Evolutionary conservation across 2,113 vertebrate genomes (phyloP), one percentile per base, ranked within the genome.

Genomic region (Cricetomys ansorgei): DNA sequence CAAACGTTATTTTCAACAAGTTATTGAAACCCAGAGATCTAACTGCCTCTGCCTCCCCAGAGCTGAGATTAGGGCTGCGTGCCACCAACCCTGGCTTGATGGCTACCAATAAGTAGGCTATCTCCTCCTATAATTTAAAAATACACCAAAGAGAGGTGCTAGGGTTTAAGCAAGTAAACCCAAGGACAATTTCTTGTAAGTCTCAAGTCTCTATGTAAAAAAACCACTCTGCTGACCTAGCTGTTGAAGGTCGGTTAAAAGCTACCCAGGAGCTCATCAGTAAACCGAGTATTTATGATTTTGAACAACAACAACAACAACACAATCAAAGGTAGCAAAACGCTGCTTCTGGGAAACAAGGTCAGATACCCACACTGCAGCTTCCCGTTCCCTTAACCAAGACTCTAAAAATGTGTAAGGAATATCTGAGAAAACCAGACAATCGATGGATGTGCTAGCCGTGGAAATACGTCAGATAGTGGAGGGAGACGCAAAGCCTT

Each of bases 231-330:
- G 53, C 4, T 55, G 37, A 89, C 23, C 21, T 67, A 62, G 27
- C 37, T 91, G 95, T 94, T 55, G 50, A 86, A 95, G 40, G 9
- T 65, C 84, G 92, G 92, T 5, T 91, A 94, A 95, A 95, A 89
- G 81, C 91, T 80, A 73, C 86, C 83, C 34, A 3, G 64, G 48
- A 62, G 31, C 70, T 96, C 65, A 55, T 83, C 92, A 77, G 11
- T 65, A 92, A 67, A 83, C 7, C 70, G 57, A 40, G 13, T 73
- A 73, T 62, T 94, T 57, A 75, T 12, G 21, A 64, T 90, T 77
- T 45, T 50, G 29, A 93, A 81, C 87, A 69, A 86, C 72, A 88
- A 91, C n/a, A 3, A 64, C 40, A 84, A 43, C n/a, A 72, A 34
- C 13, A 40, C 88, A 34, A 48, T 21, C 53, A 62, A 77, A 94